A percentile compares a stretch with the other conserved stretches of the same genome.
These are phyloP conservation scores for Fulica atra DNA, from an alignment of 2,113 vertebrate genomes.

Conservation along the genomic window DNA sequence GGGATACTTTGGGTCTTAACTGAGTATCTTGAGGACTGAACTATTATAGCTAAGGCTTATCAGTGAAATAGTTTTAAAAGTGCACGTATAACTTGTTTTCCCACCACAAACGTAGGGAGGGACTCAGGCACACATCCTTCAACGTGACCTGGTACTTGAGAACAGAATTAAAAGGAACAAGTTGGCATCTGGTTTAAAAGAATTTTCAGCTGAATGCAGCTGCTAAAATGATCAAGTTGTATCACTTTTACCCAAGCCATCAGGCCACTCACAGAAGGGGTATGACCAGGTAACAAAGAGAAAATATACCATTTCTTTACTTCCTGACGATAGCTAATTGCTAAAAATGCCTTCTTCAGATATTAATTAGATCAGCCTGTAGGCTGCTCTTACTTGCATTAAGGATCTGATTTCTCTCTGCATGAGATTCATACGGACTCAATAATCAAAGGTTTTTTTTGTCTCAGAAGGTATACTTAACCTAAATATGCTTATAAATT, in stretches of 20 bases:
- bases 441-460: constrained; percentile 30
- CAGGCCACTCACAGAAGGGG: neutral
- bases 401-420: neutral
- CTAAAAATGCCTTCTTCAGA: constrained; percentile 4
- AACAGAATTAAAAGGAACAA: neutral
- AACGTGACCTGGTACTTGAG: neutral
- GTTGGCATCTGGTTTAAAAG: neutral
- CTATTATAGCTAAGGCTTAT: neutral
- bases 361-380: constrained; percentile 27
- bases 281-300: neutral
- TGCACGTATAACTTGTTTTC: neutral
- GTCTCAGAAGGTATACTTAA: constrained; percentile 18
- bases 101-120: neutral
- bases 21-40: neutral
- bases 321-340: neutral
- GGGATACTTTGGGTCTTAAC: neutral
- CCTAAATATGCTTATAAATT: neutral
- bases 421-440: neutral
- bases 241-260: neutral
- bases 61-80: neutral
- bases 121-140: neutral
- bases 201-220: neutral
- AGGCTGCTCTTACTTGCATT: constrained; percentile 15
- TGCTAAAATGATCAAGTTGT: neutral
- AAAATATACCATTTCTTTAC: neutral